Conservation (phyloP, 2,797 vertebrate genomes). For the Lepus townsendii region DNA sequence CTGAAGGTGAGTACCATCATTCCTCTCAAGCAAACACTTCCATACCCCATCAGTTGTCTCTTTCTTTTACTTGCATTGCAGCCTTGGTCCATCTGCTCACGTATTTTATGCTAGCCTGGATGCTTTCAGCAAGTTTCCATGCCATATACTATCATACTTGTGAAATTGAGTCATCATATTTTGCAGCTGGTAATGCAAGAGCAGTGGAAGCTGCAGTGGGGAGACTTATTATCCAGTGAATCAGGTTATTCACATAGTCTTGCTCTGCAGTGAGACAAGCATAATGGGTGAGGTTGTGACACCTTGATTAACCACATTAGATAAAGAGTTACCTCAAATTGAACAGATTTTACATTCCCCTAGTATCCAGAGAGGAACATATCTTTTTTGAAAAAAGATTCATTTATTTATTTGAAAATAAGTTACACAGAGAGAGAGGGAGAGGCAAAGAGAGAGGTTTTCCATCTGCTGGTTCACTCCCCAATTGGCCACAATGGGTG, state of each 20-base stretch:
- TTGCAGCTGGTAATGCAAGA: background rate
- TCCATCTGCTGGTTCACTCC: no score
- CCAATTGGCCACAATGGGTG: no score
- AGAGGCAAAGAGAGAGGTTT: no score
- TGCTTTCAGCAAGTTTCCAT: background rate
- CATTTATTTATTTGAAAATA: no score
- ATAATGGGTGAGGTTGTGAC: background rate
- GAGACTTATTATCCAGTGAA: background rate
- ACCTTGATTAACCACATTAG: background rate
- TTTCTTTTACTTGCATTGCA: background rate
- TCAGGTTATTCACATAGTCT: background rate
- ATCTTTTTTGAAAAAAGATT: background rate
- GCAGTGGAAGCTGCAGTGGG: background rate
- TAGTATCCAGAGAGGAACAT: background rate
- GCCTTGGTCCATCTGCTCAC: background rate
- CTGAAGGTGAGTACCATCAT: conserved; percentile 91
- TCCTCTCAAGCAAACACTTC: background rate
- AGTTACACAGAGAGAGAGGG: no score
- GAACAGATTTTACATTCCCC: background rate
- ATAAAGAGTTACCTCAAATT: background rate
- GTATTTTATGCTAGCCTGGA: background rate
- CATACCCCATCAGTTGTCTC: background rate
- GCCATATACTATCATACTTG: background rate
- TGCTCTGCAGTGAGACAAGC: background rate
- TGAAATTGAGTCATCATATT: background rate